Evolutionary conservation across 2,797 vertebrate genomes (phyloP), one percentile per base, ranked within the genome.

Genomic region (Trachurus trachurus): DNA sequence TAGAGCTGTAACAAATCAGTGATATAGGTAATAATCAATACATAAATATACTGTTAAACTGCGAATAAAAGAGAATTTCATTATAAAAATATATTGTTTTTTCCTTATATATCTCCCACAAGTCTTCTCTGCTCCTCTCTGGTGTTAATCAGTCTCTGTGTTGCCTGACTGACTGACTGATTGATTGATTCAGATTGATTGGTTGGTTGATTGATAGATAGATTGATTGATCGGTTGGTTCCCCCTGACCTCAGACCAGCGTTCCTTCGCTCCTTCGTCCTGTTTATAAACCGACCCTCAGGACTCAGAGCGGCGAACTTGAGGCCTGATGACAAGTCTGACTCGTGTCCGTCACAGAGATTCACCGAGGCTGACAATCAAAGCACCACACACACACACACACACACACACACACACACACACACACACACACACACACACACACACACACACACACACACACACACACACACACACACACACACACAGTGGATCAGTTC

Each of bases 401-500:
- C 1, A 26, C 26, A 26, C 26, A 26, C 26, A 26, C 26, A 78
- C 45, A 68, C 76, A 82, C 47, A 71, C 80, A 0, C 31, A 26
- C 26, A 26, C 26, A 26, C 26, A 26, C 26, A 26, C 26, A 26
- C 26, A 26, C 26, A 26, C 1, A 26, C 26, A 26, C 26, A 26
- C 26, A 26, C 26, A 78, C 45, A 68, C 76, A 82, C 47, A 71
- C 80, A 0, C n/a, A n/a, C n/a, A 26, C 26, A 26, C 26, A 26
- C 26, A 26, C 26, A 26, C 26, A 26, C 26, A 26, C 26, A 26
- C 1, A 26, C 26, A 26, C 26, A 26, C 26, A 26, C 26, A 78
- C 45, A 68, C 76, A 82, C 47, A 71, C 80, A 0, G 39, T 45
- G 10, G 74, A 70, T 72, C 19, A 13, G 75, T 47, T 77, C 84